Base-by-base conservation (phyloP, 2,888 invertebrate species). In the Epiperipatus broadwayi region DNA sequence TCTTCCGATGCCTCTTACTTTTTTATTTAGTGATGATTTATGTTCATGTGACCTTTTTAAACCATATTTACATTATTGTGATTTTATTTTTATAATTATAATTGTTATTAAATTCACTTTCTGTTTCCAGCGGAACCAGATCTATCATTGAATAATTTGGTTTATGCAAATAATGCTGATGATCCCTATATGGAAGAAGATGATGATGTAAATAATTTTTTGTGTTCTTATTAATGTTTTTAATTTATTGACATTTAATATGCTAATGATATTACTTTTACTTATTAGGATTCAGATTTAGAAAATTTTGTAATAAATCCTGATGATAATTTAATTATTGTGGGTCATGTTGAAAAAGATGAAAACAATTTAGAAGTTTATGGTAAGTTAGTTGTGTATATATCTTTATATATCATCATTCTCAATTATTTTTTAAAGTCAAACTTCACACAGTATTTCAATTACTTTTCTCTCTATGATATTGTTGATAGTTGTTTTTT, bases 221-320 rank as follows among this genome's bases (percentile, higher is more conserved):
- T 29, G 27, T 19, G 12, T 3, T 15, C n/a, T 18, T 14, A 16
- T 72, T 52, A 78, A 79, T 21, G 79, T 52, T 21, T 48, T 52
- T 27, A 18, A 28, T 32, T 29, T 46, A 3, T 37, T 22, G 20
- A 10, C 15, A 20, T 16, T 10, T 33, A 5, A 28, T 16, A n/a
- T 25, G 2, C 37, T 25, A 14, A 16, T 32, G 15, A 12, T 5
- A 2, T 10, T 30, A 15, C 10, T 18, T 15, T n/a, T 25, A 10
- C 8, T 30, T 4, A 50, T 27, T 57, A 58, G 42, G 56, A 57
- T 44, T 59, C 59, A 39, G 63, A 89, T 50, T 78, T 78, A 49
- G 87, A 87, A 50, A 85, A 95, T 59, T 81, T 84, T 54, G 66
- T 76, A 31, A 81, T 95, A 33, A 79, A 81, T 57, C 70, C 77